Conservation (phyloP, 2,113 vertebrate genomes). For the Rhea americana region DNA sequence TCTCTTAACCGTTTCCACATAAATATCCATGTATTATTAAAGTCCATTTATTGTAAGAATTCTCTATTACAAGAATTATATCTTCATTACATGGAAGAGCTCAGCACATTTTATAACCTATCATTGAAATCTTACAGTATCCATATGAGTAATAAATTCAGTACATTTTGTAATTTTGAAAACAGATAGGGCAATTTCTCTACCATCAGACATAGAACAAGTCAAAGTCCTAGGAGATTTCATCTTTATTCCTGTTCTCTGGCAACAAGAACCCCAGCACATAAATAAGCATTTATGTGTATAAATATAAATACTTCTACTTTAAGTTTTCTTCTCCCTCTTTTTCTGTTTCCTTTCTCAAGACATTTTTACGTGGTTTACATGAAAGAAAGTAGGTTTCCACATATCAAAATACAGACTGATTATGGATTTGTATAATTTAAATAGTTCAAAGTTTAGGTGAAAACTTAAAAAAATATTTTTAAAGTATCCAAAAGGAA, state of each 20-base stretch:
- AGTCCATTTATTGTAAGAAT: neutral
- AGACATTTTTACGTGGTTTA: neutral
- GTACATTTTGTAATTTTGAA: neutral
- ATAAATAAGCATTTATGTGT: neutral
- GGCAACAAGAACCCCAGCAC: neutral
- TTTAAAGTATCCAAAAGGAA: neutral
- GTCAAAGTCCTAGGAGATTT: neutral
- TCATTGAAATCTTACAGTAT: neutral
- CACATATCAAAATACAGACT: neutral
- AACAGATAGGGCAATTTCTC: neutral
- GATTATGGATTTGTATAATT: neutral
- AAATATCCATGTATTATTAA: neutral
- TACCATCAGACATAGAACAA: neutral
- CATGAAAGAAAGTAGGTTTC: neutral
- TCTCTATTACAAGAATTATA: neutral
- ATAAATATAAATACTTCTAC: neutral
- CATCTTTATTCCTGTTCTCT: neutral
- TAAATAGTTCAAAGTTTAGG: neutral
- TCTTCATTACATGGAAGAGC: neutral
- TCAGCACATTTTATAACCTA: neutral
- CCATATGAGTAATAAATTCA: neutral
- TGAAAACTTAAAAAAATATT: neutral
- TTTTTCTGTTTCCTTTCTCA: neutral
- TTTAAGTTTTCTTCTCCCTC: neutral
- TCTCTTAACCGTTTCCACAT: neutral